Evolutionary conservation across 2,797 vertebrate species (phyloP).

Genomic region (Heteromormyrus szaboi): DNA sequence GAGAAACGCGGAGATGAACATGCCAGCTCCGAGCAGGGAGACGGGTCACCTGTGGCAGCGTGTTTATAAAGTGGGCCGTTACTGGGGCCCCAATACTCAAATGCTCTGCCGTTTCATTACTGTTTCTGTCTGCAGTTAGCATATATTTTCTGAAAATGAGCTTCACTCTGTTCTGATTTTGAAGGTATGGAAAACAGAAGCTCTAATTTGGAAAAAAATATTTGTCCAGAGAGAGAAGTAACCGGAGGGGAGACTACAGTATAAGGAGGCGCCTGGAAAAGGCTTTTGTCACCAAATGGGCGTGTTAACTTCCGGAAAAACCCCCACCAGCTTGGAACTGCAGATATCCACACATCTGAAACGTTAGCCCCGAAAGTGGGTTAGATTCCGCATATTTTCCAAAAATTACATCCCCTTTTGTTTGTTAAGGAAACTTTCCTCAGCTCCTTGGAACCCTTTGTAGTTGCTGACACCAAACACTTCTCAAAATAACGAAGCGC

Average conservation of each 20-base stretch:
- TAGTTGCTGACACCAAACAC: slow-evolving; percentile 27
- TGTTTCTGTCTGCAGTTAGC: neutral
- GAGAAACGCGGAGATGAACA: neutral
- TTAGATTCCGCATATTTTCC: slow-evolving; percentile 59
- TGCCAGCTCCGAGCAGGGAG: neutral
- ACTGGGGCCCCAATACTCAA: neutral
- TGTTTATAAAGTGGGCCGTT: neutral
- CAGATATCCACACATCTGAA: slow-evolving; percentile 47
- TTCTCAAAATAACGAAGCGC: slow-evolving; percentile 10
- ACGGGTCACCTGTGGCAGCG: neutral
- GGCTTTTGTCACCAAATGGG: slow-evolving; percentile 24
- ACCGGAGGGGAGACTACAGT: neutral
- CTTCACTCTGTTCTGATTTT: neutral
- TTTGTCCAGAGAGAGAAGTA: neutral
- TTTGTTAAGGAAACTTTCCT: slow-evolving; percentile 38
- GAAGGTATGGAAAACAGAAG: neutral
- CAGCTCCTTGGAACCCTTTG: slow-evolving; percentile 37
- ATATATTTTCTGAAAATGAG: neutral
- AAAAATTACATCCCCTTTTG: slow-evolving; percentile 44
- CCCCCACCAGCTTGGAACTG: slow-evolving; percentile 36
- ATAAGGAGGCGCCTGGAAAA: slow-evolving; percentile 12
- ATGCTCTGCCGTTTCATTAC: no score
- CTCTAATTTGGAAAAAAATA: neutral
- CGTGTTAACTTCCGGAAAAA: slow-evolving; percentile 40
- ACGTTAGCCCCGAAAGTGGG: slow-evolving; percentile 50